Conservation (phyloP, 2,888 invertebrate species). For the Cataglyphis livida region DNA sequence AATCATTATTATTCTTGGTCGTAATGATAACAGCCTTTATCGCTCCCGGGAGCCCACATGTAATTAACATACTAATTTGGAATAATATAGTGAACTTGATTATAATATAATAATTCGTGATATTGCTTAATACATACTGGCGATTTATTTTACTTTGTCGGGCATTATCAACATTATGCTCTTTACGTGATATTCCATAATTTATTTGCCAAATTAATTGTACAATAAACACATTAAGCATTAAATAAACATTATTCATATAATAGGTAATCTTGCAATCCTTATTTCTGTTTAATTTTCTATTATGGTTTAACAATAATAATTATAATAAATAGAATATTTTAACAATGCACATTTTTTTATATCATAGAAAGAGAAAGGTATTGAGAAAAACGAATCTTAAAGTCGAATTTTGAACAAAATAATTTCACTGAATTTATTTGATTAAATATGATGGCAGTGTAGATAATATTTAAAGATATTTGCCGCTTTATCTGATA, state of each 20-base stretch:
- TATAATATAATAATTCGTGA: slow-evolving; percentile 37
- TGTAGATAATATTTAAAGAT: not conserved
- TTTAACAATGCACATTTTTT: not conserved
- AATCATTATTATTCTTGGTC: not conserved
- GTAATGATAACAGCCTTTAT: not conserved
- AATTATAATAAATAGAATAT: not conserved
- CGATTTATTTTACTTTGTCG: slow-evolving; percentile 14
- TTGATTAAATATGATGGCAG: not conserved
- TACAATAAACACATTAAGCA: not conserved
- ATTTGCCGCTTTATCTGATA: not conserved
- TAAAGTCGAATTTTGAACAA: not conserved
- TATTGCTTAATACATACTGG: slow-evolving; percentile 4
- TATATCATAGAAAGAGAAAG: not conserved
- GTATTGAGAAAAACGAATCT: not conserved
- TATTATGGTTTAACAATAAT: not conserved
- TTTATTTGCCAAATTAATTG: slow-evolving; percentile 7
- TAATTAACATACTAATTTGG: slow-evolving; percentile 38
- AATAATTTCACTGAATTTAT: slow-evolving; percentile 3
- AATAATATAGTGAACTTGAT: slow-evolving; percentile 31
- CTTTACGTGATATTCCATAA: slow-evolving; percentile 6
- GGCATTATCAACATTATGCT: slow-evolving; percentile 9
- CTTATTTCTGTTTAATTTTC: not conserved
- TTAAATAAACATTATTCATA: not conserved
- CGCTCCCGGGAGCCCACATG: not conserved
- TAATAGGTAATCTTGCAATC: not conserved